Percentiles rank a stretch among this genome's conserved stretches.
Conservation (phyloP, 1,140 invertebrate species). For the Meloidogyne exigua region DNA sequence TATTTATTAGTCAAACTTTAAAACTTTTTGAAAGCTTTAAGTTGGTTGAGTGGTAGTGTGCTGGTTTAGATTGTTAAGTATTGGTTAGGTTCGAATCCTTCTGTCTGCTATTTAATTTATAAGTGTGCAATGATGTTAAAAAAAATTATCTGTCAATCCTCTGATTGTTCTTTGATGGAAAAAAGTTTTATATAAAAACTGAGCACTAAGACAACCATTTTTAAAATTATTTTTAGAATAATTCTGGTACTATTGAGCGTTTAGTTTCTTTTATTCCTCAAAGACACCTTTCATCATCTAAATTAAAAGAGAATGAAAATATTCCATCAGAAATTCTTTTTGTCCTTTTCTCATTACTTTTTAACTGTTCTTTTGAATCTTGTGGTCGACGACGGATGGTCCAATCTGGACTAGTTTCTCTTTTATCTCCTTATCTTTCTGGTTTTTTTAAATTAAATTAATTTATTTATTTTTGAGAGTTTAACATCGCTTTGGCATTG, state of each 20-base stretch:
- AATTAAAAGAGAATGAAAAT: not conserved
- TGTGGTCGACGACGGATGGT: constrained; percentile 84
- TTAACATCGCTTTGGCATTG: constrained; percentile 82
- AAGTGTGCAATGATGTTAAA: not conserved
- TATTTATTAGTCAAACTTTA: no score
- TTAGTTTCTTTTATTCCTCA: constrained; percentile 66
- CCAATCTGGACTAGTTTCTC: constrained; percentile 80
- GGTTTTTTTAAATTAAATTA: constrained; percentile 64
- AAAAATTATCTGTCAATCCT: not conserved
- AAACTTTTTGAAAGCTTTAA: no score
- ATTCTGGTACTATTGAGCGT: constrained; percentile 66
- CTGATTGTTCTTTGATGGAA: not conserved
- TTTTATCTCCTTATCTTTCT: constrained; percentile 83
- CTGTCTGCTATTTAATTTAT: not conserved
- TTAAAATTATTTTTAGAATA: constrained; percentile 39
- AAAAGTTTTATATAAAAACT: not conserved
- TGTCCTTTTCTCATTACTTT: constrained; percentile 80
- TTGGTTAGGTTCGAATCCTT: not conserved
- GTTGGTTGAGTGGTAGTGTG: not conserved
- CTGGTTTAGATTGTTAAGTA: not conserved
- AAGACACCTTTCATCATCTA: constrained; percentile 16
- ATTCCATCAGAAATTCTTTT: constrained; percentile 75
- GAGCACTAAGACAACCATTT: not conserved
- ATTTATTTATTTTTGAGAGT: constrained; percentile 68
- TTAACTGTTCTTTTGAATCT: constrained; percentile 94